A percentile compares a stretch with the other conserved stretches of the same genome.
Conservation (phyloP, 2,113 vertebrate genomes). For the Scomber colias region DNA sequence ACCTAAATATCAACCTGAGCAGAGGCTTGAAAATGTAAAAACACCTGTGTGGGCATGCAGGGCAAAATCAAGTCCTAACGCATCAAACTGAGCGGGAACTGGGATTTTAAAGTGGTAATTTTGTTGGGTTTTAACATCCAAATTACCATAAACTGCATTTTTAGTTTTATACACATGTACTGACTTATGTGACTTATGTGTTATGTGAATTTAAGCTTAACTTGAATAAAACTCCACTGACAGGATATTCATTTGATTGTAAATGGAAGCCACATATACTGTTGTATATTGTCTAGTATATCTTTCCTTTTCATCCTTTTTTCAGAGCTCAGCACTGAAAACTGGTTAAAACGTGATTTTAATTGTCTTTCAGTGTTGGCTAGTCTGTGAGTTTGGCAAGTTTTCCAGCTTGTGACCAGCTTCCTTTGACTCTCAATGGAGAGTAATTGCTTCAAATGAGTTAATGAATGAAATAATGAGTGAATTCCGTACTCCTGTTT, state of each 20-base stretch:
- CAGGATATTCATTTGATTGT: neutral
- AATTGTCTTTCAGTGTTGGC: neutral
- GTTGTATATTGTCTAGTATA: neutral
- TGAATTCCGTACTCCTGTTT: neutral
- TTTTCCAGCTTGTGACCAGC: neutral
- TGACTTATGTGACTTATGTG: neutral
- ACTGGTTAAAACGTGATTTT: neutral
- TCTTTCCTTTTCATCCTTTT: neutral
- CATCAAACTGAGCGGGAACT: no score
- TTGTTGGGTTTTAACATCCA: no score
- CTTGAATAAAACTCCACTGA: neutral
- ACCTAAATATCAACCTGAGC: neutral
- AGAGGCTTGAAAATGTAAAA: neutral
- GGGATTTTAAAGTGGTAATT: no score
- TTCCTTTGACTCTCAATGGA: neutral
- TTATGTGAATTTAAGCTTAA: neutral
- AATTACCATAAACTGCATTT: neutral
- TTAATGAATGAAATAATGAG: slow-evolving; percentile 8
- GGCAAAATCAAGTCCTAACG: no score
- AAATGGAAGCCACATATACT: neutral
- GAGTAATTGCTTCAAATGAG: neutral
- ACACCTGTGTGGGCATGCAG: neutral
- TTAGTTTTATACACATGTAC: neutral
- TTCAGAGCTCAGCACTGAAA: no score
- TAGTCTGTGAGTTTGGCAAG: neutral